Evolutionary conservation across 2,113 vertebrate species (phyloP).

Genomic region (Hippolais icterina): DNA sequence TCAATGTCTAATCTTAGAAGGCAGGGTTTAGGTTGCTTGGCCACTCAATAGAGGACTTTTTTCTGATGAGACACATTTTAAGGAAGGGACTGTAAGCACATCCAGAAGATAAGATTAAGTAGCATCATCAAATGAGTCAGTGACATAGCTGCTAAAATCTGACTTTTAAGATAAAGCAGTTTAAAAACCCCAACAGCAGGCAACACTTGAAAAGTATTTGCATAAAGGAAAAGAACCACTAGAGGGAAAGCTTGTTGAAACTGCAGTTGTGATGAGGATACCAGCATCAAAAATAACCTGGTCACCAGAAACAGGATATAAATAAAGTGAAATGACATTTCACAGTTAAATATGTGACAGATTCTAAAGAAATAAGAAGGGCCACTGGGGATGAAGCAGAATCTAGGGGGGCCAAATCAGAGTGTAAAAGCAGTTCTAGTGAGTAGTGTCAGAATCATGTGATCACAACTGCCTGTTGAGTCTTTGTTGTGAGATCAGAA

Average conservation of each 20-base stretch:
- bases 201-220: not conserved
- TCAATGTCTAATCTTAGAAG: not conserved
- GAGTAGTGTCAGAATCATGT: not conserved
- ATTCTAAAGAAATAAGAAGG: not conserved
- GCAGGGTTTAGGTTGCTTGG: not conserved
- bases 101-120: not conserved
- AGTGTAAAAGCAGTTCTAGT: not conserved
- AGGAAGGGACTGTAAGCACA: not conserved
- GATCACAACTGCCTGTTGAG: not conserved
- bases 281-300: not conserved
- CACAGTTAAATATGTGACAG: not conserved
- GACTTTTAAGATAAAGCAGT: not conserved
- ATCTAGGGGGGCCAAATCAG: not conserved
- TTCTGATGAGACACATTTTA: not conserved
- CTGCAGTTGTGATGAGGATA: not conserved
- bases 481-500: not conserved
- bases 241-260: not conserved
- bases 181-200: not conserved
- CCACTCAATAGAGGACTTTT: not conserved
- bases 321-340: not conserved
- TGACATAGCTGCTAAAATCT: not conserved
- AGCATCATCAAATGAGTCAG: not conserved
- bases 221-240: not conserved
- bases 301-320: not conserved
- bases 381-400: not conserved